Evolutionary conservation across 1,140 invertebrate species (phyloP).

Genomic region (Lepidurus couesii): DNA sequence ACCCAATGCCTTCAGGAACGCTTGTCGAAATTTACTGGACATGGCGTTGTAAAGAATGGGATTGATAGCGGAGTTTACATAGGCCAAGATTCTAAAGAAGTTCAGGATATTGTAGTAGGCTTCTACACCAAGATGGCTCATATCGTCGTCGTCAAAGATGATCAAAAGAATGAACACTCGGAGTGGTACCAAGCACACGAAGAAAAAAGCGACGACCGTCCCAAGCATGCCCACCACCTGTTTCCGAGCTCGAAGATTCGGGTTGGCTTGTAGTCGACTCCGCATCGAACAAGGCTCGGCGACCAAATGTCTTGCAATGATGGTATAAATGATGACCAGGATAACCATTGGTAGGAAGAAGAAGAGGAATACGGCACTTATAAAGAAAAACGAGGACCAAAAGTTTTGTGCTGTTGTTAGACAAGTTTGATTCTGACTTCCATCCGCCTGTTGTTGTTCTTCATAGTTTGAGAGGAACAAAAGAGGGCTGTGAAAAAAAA

Average conservation of each 20-base stretch:
- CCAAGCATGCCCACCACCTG: conserved; percentile 79
- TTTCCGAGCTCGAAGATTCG: conserved; percentile 39
- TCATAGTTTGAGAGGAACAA: conserved; percentile 39
- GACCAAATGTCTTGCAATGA: conserved; percentile 64
- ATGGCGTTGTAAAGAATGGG: conserved; percentile 68
- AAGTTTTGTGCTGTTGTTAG: conserved; percentile 58
- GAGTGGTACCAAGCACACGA: conserved; percentile 81
- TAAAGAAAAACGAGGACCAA: conserved; percentile 66
- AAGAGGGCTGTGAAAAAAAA: conserved; percentile 38
- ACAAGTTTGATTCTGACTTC: conserved; percentile 52
- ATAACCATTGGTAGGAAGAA: conserved; percentile 69
- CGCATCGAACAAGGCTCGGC: conserved; percentile 32
- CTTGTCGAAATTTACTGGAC: conserved; percentile 81
- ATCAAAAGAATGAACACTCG: conserved; percentile 78
- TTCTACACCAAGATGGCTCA: conserved; percentile 63
- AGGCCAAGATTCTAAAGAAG: conserved; percentile 77
- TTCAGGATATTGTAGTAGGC: conserved; percentile 78
- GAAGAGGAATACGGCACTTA: conserved; percentile 63
- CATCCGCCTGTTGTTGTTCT: conserved; percentile 2
- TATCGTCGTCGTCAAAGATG: conserved; percentile 62
- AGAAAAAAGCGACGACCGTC: conserved; percentile 84
- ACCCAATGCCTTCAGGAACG: conserved; percentile 55
- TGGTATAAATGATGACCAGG: conserved; percentile 65
- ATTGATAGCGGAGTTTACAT: conserved; percentile 83
- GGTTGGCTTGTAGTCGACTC: conserved; percentile 36